These are phyloP conservation scores for Aspidapion aeneum DNA, from an alignment of 2,888 invertebrate species.

Conservation along the genomic window DNA sequence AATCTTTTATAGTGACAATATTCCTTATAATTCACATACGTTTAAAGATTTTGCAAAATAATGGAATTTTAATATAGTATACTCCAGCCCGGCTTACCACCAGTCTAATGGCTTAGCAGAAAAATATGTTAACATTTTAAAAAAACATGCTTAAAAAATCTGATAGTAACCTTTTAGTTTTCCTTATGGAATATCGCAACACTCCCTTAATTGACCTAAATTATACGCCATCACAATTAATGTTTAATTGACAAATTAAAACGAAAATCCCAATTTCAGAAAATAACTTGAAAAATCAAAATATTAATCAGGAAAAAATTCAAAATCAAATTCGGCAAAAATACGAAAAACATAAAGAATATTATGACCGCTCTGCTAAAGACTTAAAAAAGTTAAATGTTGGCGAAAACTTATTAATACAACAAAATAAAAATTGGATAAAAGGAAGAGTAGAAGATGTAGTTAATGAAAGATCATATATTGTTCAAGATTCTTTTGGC, in stretches of 20 bases:
- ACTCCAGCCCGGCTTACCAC: background rate
- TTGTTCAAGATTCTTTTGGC: constrained; percentile 12
- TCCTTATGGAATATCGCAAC: background rate
- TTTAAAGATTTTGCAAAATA: constrained; percentile 10
- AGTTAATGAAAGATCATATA: constrained; percentile 27
- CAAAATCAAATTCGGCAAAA: background rate
- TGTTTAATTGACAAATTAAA: background rate
- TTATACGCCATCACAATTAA: background rate
- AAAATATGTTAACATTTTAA: background rate
- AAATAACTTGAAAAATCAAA: background rate
- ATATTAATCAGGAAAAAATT: background rate
- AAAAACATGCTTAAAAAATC: constrained; percentile 3
- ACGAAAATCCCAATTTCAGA: background rate
- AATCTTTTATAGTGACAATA: constrained; percentile 24
- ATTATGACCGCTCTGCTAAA: constrained; percentile 14
- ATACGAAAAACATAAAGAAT: constrained; percentile 9
- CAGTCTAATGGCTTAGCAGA: constrained; percentile 3
- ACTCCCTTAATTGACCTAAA: background rate
- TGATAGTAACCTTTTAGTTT: background rate
- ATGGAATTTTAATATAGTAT: constrained; percentile 2
- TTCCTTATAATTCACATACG: constrained; percentile 21
- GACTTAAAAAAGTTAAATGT: constrained; percentile 10
- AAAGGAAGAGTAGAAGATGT: constrained; percentile 12
- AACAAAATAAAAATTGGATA: constrained; percentile 14
- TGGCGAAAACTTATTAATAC: constrained; percentile 15